Base-by-base conservation (phyloP, 1,140 invertebrate species). In the Halesus radiatus region DNA sequence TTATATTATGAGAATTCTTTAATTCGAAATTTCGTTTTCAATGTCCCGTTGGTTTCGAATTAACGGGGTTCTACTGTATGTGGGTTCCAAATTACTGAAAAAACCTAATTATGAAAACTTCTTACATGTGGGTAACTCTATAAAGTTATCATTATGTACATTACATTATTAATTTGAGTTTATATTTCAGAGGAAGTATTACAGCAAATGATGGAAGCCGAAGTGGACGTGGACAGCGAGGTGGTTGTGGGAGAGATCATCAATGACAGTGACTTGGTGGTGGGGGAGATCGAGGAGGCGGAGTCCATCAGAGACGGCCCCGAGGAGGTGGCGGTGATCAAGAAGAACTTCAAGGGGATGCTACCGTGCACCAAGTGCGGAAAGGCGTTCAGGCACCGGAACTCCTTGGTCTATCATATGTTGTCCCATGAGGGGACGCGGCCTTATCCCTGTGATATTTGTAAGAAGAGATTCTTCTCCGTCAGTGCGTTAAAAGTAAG, bases 361-460 rank as follows among this genome's bases (percentile, higher is more conserved):
- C 84, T 79, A 70, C 85, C 77, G n/a, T 96, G 94, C 84, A 88
- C 86, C 52, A 90, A 94, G 79, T 97, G 96, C 83, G 90, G 91
- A 16, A 88, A 94, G 72, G 91, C 93, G 26, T 97, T 97, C 85
- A 92, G 93, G 78, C 95, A 97, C 83, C 90, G 94, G 68, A 97
- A 96, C 87, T 96, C 96, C 58, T 87, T 97, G 54, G 91, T 96
- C 26, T 97, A 97, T 86, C 96, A 97, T 84, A 91, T 95, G 89
- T 87, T 94, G 78, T 94, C 94, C 72, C 96, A 97, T 84, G 93
- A 92, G 3, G 94, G 94, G 5, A 92, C 94, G 84, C 89, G 93
- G 80, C 93, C 95, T 8, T 94, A 95, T 85, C 92, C 93, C n/a
- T 97, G 96, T 85, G 91, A 93, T 64, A 91, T 92, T n/a, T 97